Conservation (phyloP, 2,797 vertebrate species). For the Chelidonichthys spinosus region DNA sequence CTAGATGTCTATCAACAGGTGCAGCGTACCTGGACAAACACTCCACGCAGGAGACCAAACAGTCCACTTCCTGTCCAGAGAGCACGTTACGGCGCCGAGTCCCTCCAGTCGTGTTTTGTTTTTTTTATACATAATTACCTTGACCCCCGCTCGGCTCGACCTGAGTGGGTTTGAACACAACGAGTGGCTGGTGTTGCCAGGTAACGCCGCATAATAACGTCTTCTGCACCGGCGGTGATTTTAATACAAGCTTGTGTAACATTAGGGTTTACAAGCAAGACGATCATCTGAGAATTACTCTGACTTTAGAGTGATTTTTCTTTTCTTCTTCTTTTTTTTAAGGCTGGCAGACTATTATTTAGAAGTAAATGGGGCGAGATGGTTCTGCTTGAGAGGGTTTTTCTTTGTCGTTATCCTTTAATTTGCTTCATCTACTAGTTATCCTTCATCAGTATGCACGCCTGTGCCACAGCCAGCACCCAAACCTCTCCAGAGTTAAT, state of each 20-base stretch:
- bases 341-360: neutral
- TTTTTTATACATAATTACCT: conserved; percentile 57
- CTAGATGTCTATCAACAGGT: conserved; percentile 66
- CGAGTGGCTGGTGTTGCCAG: conserved; percentile 72
- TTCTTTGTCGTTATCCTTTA: neutral
- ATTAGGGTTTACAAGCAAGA: conserved; percentile 12
- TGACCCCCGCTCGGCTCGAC: conserved; percentile 42
- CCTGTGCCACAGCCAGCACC: neutral
- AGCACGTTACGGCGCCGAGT: conserved; percentile 45
- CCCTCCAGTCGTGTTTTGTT: conserved; percentile 11
- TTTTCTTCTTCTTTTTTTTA: no score
- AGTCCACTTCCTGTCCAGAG: conserved; percentile 63
- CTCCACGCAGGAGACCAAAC: conserved; percentile 51
- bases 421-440: conserved; percentile 22
- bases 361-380: neutral
- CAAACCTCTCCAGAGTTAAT: conserved; percentile 15
- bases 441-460: conserved; percentile 25
- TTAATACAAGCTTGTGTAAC: conserved; percentile 14
- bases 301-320: neutral
- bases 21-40: conserved; percentile 60
- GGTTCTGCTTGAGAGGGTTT: conserved; percentile 20
- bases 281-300: neutral
- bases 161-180: conserved; percentile 67
- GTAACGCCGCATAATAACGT: conserved; percentile 60
- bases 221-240: neutral